Base-by-base conservation (phyloP, 2,797 vertebrate species). In the Cynopterus sphinx region DNA sequence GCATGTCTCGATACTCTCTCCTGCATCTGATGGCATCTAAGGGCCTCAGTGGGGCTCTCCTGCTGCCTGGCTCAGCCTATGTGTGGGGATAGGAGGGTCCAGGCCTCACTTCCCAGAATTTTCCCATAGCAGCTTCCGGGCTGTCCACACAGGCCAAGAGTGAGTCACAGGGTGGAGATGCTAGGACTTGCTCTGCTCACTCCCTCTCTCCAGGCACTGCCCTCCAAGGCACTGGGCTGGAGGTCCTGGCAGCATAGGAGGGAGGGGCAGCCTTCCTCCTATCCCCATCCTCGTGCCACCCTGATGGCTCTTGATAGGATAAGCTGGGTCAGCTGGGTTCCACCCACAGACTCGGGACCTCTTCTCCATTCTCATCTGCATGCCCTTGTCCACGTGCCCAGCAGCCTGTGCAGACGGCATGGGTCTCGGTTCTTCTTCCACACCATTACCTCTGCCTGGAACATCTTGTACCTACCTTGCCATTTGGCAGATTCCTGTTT, bases 161-260 rank as follows among this genome's bases (percentile, higher is more conserved):
- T 95, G 95, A 97, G 95, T 96, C 96, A 96, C 39, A 2, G 51
- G 71, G 36, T 8, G 7, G n/a, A 65, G 36, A 71, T 68, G 89
- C 74, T 9, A 9, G 55, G 51, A 96, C 75, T 70, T 87, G 81
- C 84, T 68, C 31, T 8, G n/a, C 6, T 61, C 61, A n/a, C 22
- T 61, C 87, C 81, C 73, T 90, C 26, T 78, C 75, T 96, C 55
- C 4, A 51, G 90, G 75, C 2, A 0, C 71, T 93, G 90, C 81
- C 87, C 65, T 94, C 74, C 7, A 41, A 41, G 22, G 10, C 57
- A 36, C 57, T 19, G 19, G 59, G 77, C 10, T 21, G 24, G 74
- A 75, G 68, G 39, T 43, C 36, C 39, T 59, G 19, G 49, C 31
- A 71, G 49, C 0, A 0, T 28, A 4, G 51, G 43, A 73, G 59